phyloP scores from a whole-genome alignment of 2,888 invertebrate genomes.

The Luperina nickerlii region DNA sequence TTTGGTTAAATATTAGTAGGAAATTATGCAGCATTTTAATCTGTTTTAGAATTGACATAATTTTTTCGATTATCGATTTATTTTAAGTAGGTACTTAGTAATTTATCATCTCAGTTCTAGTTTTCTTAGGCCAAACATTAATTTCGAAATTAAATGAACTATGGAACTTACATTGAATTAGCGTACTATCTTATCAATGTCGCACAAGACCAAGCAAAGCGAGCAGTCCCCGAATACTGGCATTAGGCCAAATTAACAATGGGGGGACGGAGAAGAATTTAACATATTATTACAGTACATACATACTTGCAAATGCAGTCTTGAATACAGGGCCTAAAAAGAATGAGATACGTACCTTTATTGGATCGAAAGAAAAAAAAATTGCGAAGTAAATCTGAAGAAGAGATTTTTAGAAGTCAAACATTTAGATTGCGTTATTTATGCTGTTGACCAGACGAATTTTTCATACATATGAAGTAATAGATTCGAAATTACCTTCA shows the following conservation, averaged over 20 bases:
- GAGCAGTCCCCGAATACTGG: slow-evolving; percentile 26
- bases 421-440: not conserved
- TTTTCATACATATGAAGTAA: not conserved
- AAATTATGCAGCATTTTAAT: not conserved
- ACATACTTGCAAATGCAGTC: slow-evolving; percentile 6
- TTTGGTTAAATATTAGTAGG: not conserved
- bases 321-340: not conserved
- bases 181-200: slow-evolving; percentile 19
- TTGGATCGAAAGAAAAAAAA: not conserved
- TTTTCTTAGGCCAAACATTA: not conserved
- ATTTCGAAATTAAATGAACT: not conserved
- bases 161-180: slow-evolving; percentile 25
- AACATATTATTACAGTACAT: slow-evolving; percentile 26
- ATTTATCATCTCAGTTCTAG: not conserved
- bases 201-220: slow-evolving; percentile 28
- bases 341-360: not conserved
- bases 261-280: slow-evolving; percentile 25
- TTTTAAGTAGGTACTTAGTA: not conserved
- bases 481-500: not conserved
- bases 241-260: slow-evolving; percentile 31
- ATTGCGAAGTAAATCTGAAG: not conserved
- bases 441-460: not conserved
- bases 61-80: not conserved
- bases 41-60: not conserved
- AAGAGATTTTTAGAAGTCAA: not conserved